A percentile compares a stretch with the other conserved stretches of the same genome.
phyloP scores from a whole-genome alignment of 2,797 vertebrate species.

The Pipistrellus pygmaeus region DNA sequence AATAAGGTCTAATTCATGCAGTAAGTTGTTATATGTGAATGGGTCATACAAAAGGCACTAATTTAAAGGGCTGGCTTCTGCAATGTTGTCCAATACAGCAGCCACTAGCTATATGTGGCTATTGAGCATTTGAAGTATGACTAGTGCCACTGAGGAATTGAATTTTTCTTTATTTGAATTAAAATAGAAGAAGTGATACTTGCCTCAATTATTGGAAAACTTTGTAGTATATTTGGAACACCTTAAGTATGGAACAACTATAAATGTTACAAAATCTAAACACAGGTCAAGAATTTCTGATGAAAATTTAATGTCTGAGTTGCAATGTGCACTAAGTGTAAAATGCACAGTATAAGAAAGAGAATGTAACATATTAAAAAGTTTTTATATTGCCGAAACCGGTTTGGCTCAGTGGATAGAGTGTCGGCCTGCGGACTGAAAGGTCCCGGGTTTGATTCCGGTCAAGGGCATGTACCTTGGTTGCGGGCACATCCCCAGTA shows the following conservation, averaged over 20 bases:
- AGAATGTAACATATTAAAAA: constrained; percentile 35
- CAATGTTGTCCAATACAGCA: neutral
- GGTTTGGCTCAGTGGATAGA: too few species aligned
- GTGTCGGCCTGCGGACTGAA: too few species aligned
- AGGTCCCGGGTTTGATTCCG: too few species aligned
- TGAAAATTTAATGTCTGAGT: constrained; percentile 49
- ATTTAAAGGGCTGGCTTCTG: constrained; percentile 28
- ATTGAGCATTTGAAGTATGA: constrained; percentile 51
- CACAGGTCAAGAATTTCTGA: constrained; percentile 47
- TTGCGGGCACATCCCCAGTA: too few species aligned
- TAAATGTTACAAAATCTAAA: constrained; percentile 60
- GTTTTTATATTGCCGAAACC: neutral
- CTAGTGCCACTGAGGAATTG: neutral
- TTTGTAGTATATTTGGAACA: constrained; percentile 5
- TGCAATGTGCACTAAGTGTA: neutral
- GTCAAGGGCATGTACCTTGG: too few species aligned
- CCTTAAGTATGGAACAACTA: constrained; percentile 21
- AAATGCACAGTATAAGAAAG: constrained; percentile 23
- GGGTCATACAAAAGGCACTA: neutral
- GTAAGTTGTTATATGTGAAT: constrained; percentile 50
- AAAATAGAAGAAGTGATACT: constrained; percentile 39
- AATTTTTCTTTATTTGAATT: constrained; percentile 49
- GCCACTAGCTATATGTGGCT: neutral
- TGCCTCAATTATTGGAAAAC: constrained; percentile 56
- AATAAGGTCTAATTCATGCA: constrained; percentile 21